A percentile compares a stretch with the other conserved stretches of the same genome.
Evolutionary conservation across 2,113 vertebrate species (phyloP).

Genomic region (Triplophysa dalaica): DNA sequence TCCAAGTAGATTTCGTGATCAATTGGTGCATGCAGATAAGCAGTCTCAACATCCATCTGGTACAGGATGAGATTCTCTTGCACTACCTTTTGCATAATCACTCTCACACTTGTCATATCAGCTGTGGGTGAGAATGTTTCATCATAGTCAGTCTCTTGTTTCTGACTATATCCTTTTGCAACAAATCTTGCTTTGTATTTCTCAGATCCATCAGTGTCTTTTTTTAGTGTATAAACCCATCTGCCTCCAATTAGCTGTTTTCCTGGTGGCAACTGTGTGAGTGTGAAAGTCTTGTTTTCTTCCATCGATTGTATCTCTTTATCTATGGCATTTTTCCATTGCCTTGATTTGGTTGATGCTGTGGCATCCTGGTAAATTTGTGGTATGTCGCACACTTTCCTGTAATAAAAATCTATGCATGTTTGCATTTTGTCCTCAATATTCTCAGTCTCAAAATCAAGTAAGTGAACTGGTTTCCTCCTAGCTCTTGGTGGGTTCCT

Average conservation of each 20-base stretch:
- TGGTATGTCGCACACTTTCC: too few species aligned
- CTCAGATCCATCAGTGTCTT: too few species aligned
- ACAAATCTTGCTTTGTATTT: too few species aligned
- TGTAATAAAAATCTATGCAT: slow-evolving; percentile 40
- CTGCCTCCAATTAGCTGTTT: too few species aligned
- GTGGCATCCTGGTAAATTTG: slow-evolving; percentile 33
- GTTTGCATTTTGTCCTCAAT: slow-evolving; percentile 7
- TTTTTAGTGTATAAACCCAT: too few species aligned
- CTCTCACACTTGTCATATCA: slow-evolving; percentile 31
- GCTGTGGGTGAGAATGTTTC: slow-evolving; percentile 42
- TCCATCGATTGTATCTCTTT: slow-evolving; percentile 39
- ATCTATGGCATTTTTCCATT: slow-evolving; percentile 42
- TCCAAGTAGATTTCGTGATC: slow-evolving; percentile 41
- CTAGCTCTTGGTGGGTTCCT: not conserved
- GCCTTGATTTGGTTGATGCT: slow-evolving; percentile 20
- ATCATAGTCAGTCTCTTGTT: too few species aligned
- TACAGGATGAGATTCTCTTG: slow-evolving; percentile 39
- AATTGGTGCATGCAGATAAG: slow-evolving; percentile 44
- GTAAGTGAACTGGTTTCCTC: slow-evolving; percentile 25
- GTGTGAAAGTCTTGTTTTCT: too few species aligned
- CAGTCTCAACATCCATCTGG: slow-evolving; percentile 51
- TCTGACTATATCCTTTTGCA: too few species aligned
- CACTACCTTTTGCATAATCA: slow-evolving; percentile 24
- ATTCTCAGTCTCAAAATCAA: slow-evolving; percentile 26
- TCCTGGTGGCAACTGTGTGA: too few species aligned